Evolutionary conservation across 1,140 invertebrate genomes (phyloP), one percentile per base, ranked within the genome.

Genomic region (Neocloeon triangulifer): DNA sequence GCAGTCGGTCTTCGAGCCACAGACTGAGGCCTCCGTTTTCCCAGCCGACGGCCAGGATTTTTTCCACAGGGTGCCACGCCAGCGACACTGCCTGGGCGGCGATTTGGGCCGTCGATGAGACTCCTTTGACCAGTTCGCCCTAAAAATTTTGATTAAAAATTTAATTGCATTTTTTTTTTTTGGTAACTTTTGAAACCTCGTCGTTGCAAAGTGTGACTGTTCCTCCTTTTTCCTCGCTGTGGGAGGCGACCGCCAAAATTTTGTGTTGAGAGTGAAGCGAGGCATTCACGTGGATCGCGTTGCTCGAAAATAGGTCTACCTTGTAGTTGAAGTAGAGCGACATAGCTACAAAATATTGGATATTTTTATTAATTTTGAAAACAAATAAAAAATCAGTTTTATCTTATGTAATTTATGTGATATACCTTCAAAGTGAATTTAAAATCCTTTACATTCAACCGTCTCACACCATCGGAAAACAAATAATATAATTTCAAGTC

Each of bases 141-240:
- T 88, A 51, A 22, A 53, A 51, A 35, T 25, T n/a, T 27, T 16
- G 25, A n/a, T n/a, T 3, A 34, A 21, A 28, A 16, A 34, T 36
- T 37, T 17, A 29, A 6, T 19, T 12, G 31, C 16, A 29, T 13
- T 33, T 12, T 29, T 25, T 33, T 13, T 14, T 28, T 19, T 19
- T 33, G 14, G 10, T 30, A 9, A 51, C 58, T 55, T 56, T n/a
- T n/a, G n/a, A n/a, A n/a, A 81, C 78, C 49, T 71, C 64, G 58
- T 91, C 84, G 47, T 85, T 73, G 46, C 84, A 88, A 37, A 95
- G 69, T 33, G 68, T 78, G 2, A 91, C 73, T 39, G 73, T 73
- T 37, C 85, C 84, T 19, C 85, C 84, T 45, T 69, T 74, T 36
- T 84, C 78, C 52, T 84, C 75, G 42, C 73, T 77, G 50, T 74